A percentile compares a stretch with the other conserved stretches of the same genome.
phyloP scores from a whole-genome alignment of 2,888 invertebrate species.

The Drosophila kuntzei region DNA sequence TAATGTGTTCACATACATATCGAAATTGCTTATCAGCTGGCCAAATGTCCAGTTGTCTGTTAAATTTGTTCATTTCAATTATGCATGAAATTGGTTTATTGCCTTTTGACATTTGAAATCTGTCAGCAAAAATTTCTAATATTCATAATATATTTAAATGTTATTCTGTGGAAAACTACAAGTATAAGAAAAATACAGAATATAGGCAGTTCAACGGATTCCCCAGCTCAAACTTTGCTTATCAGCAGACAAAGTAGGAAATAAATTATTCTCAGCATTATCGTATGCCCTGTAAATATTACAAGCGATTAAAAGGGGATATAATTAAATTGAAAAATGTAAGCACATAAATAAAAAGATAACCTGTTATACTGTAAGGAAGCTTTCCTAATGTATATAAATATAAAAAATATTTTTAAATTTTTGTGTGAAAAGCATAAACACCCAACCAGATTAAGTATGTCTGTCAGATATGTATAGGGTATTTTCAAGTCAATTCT shows the following conservation, averaged over 20 bases:
- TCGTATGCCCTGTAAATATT: slow-evolving; percentile 10
- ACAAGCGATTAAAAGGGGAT: neutral
- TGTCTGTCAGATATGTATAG: neutral
- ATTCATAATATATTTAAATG: slow-evolving; percentile 4
- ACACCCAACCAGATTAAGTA: no score
- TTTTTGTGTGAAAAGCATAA: no score
- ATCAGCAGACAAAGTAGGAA: slow-evolving; percentile 45
- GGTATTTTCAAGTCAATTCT: neutral
- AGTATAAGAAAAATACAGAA: slow-evolving; percentile 12
- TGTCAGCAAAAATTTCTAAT: slow-evolving; percentile 38
- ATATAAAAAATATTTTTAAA: neutral
- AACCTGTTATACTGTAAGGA: no score
- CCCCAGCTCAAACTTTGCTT: slow-evolving; percentile 32
- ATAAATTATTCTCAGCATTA: slow-evolving; percentile 9
- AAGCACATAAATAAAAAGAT: neutral
- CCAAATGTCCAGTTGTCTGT: slow-evolving; percentile 54
- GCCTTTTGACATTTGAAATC: slow-evolving; percentile 78
- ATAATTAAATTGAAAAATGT: neutral
- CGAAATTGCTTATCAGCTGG: slow-evolving; percentile 53
- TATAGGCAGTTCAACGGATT: slow-evolving; percentile 39
- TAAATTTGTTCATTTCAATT: slow-evolving; percentile 83
- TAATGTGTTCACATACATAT: slow-evolving; percentile 25
- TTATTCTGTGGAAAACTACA: slow-evolving; percentile 12
- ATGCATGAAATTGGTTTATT: slow-evolving; percentile 83
- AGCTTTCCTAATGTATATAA: neutral